phyloP scores from a whole-genome alignment of 2,888 invertebrate species.

The Dicyrtoma fusca region DNA sequence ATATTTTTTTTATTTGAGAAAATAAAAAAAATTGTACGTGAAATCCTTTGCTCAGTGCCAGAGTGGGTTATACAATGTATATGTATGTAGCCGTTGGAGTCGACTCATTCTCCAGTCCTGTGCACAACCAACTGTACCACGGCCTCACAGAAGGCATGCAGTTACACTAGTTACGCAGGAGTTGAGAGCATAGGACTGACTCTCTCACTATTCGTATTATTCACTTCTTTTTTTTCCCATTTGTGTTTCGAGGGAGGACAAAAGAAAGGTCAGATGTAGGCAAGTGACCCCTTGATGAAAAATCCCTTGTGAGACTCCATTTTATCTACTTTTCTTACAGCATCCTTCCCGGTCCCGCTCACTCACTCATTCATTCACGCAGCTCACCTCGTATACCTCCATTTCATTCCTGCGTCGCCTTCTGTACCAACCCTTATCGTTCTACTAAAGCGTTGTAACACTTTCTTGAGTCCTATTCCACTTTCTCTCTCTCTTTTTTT shows the following conservation, averaged over 20 bases:
- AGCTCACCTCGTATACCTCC: too few species aligned
- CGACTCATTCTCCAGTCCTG: not conserved
- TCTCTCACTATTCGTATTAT: not conserved
- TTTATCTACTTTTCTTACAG: conserved; percentile 1
- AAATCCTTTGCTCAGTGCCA: conserved; percentile 25
- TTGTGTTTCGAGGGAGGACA: conserved; percentile 1
- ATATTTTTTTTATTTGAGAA: conserved; percentile 40
- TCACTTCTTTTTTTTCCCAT: not conserved
- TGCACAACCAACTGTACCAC: not conserved
- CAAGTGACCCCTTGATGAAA: conserved; percentile 42
- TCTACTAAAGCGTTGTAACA: too few species aligned
- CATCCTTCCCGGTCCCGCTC: not conserved
- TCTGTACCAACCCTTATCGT: too few species aligned
- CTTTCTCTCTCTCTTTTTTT: too few species aligned
- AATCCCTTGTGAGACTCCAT: conserved; percentile 29
- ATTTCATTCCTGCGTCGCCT: too few species aligned
- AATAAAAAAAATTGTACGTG: not conserved
- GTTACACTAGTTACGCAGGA: too few species aligned
- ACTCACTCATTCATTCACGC: too few species aligned
- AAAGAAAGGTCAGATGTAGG: conserved; percentile 38
- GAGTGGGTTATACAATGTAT: conserved; percentile 39
- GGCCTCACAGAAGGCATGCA: not conserved
- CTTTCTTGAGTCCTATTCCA: too few species aligned
- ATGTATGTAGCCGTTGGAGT: conserved; percentile 13
- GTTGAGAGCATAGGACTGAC: conserved; percentile 1